Evolutionary conservation across 1,140 invertebrate species (phyloP).

Genomic region (Drosophila orosa): DNA sequence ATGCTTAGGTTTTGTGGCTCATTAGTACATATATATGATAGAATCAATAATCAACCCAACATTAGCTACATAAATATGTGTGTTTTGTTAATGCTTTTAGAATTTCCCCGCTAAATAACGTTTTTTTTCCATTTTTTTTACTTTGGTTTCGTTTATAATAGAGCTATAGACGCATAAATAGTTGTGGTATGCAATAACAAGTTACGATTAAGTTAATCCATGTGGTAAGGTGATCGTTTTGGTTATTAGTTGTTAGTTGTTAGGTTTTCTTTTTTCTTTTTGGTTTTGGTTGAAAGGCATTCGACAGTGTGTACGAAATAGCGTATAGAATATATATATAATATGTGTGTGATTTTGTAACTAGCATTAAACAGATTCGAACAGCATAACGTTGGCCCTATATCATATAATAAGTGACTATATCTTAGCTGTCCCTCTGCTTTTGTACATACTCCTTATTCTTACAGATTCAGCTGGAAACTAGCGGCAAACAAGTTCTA

Average conservation of each 20-base stretch:
- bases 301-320: slow-evolving; percentile 66
- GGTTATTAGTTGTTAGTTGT: slow-evolving; percentile 45
- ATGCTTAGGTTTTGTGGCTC: slow-evolving; percentile 44
- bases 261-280: neutral
- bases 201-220: slow-evolving; percentile 56
- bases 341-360: slow-evolving; percentile 46
- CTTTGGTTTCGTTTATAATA: slow-evolving; percentile 45
- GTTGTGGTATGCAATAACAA: slow-evolving; percentile 72
- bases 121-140: slow-evolving; percentile 17
- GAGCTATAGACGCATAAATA: slow-evolving; percentile 62
- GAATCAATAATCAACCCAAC: slow-evolving; percentile 70
- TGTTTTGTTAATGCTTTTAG: slow-evolving; percentile 43
- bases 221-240: slow-evolving; percentile 44
- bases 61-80: slow-evolving; percentile 74
- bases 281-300: slow-evolving; percentile 62
- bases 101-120: slow-evolving; percentile 30
- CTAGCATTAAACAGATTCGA: slow-evolving; percentile 64
- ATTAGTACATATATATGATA: slow-evolving; percentile 51
- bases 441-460: slow-evolving; percentile 55
- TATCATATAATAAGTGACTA: slow-evolving; percentile 30
- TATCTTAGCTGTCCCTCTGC: slow-evolving; percentile 1
- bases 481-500: slow-evolving; percentile 53
- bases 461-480: slow-evolving; percentile 42
- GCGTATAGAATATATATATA: slow-evolving; percentile 43
- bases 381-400: slow-evolving; percentile 61